Evolutionary conservation across 2,797 vertebrate genomes (phyloP), one percentile per base, ranked within the genome.

Genomic region (Acipenser oxyrinchus): DNA sequence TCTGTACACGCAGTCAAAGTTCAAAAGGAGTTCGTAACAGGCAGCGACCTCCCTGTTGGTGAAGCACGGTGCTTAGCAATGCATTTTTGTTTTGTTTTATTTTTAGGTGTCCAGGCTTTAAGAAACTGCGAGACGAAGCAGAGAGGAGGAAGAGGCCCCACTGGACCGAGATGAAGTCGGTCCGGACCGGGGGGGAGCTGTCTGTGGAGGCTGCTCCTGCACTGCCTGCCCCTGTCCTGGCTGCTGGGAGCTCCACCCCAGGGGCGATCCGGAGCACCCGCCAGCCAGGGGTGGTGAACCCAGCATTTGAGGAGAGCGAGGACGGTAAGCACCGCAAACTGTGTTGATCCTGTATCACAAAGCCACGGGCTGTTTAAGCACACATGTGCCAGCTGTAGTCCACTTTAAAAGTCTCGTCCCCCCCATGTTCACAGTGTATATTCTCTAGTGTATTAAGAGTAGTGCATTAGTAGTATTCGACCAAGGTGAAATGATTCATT

Each of bases 261-360:
- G 77, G 77, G 55, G 77, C 79, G 3, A 78, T 80, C 9, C 87
- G 76, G 3, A 88, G 88, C 58, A 85, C 82, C 63, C 82, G 88
- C 0, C 93, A 96, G 68, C 92, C 95, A 1, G 94, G 94, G 1
- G 76, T 95, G 69, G 89, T 94, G 62, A 96, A 95, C 75, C 94
- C 92, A 66, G 93, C 93, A 59, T 96, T 90, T 74, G 95, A 96
- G 76, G 95, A 94, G 82, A 83, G 85, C 61, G 94, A 97, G 72
- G 94, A 95, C 61, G 95, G 94, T 95, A 85, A 75, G 86, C 67
- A 11, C 66, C 66, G 52, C 23, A 37, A 11, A 60, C 67, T 71
- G 64, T 18, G 1, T 18, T 71, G 64, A 66, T 75, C 57, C 49
- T 69, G 13, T 63, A 69, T 58, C 60, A 8, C 53, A 58, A 13